Evolutionary conservation across 2,113 vertebrate species (phyloP), one percentile per base, ranked within the genome.

Genomic region (Ranitomeya imitator): DNA sequence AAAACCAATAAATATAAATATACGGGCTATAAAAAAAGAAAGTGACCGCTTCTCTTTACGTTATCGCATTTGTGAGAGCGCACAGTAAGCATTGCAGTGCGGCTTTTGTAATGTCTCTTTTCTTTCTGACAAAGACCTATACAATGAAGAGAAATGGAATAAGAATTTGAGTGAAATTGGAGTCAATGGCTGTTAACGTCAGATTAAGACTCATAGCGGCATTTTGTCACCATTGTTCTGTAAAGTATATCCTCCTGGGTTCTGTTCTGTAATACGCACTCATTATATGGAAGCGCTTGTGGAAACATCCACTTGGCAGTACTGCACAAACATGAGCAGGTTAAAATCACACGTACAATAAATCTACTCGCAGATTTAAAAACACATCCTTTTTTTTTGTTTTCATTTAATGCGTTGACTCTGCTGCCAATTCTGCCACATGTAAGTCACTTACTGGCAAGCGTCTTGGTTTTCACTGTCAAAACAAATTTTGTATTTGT

Each of bases 401-500:
- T 83, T 69, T 69, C 60, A 52, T 83, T 52, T 83, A 67, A 67
- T 67, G 80, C 19, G 65, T 83, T 52, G 37, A 69, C 21, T 51
- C 63, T 54, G 61, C 81, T 83, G 81, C 81, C 81, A 83, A 69
- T 83, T 83, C 61, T 26, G 61, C 61, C 81, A 23, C 54, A 45
- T 65, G 45, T 45, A 63, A 63, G 59, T 83, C 81, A 69, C 21
- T 26, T 69, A 21, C 61, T 83, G 81, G 81, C 81, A 83, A 65
- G 81, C 61, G 21, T 19, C 19, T 12, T 67, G 80, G 31, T 15
- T 23, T 83, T 67, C 51, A 67, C 81, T 83, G 81, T 83, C 81
- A 83, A 83, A 83, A 83, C 59, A 67, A 69, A 83, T 69, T 31
- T 83, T 51, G 23, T 83, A 61, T 83, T 83, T 83, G 37, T 83